Conservation (phyloP, 2,113 vertebrate genomes). For the Eira barbara region DNA sequence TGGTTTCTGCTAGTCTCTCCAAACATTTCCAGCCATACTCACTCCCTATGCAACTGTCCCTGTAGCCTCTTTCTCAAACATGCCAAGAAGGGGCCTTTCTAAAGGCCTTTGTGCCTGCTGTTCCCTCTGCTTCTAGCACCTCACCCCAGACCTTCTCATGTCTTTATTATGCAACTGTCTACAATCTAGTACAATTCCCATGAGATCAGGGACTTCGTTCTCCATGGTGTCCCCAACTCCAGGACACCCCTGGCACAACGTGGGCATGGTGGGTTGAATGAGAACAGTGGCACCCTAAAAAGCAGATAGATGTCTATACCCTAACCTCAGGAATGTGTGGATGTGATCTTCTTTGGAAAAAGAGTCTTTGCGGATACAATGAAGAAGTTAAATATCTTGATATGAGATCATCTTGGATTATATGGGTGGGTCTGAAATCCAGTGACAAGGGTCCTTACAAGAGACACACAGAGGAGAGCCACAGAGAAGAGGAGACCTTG, state of each 20-base stretch:
- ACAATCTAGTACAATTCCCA: not conserved
- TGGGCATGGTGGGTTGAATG: not conserved
- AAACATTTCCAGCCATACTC: not conserved
- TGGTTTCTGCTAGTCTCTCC: not conserved
- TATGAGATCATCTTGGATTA: not conserved
- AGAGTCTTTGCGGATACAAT: not conserved
- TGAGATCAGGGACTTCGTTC: not conserved
- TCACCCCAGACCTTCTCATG: not conserved
- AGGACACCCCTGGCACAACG: not conserved
- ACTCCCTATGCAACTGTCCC: not conserved
- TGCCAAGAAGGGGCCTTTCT: not conserved
- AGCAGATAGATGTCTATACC: not conserved
- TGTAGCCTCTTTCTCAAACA: not conserved
- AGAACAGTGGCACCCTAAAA: not conserved
- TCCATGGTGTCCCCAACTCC: not conserved
- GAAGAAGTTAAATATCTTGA: not conserved
- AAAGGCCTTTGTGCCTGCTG: not conserved
- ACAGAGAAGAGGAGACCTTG: not conserved
- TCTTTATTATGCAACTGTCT: not conserved
- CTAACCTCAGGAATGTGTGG: not conserved
- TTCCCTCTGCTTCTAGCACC: not conserved
- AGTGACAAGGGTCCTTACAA: not conserved
- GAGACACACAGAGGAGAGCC: not conserved
- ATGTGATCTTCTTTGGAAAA: conserved; percentile 1
- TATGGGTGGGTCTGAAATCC: not conserved